Evolutionary conservation across 2,888 invertebrate species (phyloP), one percentile per base, ranked within the genome.

Genomic region (Parnassius smintheus): DNA sequence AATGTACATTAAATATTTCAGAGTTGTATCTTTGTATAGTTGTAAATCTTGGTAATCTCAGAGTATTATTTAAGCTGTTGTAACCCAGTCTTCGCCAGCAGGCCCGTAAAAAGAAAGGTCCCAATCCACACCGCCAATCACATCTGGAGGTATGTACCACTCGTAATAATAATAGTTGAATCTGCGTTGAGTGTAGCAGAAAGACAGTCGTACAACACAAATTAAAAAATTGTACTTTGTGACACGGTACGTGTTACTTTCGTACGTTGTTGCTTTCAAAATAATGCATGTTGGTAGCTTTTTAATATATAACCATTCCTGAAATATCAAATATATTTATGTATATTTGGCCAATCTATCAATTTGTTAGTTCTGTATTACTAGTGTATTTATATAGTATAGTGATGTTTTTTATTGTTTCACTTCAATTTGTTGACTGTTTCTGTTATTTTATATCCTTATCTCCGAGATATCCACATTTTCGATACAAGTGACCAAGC

Each of bases 201-300:
- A 80, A 0, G 70, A 69, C 13, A 87, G 81, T 0, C 86, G 77
- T 0, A 83, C 82, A 0, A 86, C 83, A 58, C 88, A 88, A 0
- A 88, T 67, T 66, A 85, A 85, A 65, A 86, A 86, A 13, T 72
- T 72, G 65, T 73, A 85, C 0, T 82, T 63, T 0, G 85, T 83
- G 48, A 74, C 77, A 8, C 79, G 71, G 35, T 84, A 77, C 9
- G 68, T 42, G 22, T 86, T 78, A 1, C 65, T 61, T 52, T 75
- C 73, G 45, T 70, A 76, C 0, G 84, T 58, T 0, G 57, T 70
- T 0, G 75, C 82, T 66, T 78, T 75, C 0, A 87, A 46, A 7
- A 78, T 11, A 0, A 86, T 83, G 66, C 88, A 88, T 0, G 78
- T 81, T 2, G 88, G 88, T n/a, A 87, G 81, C 64, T 84, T 77